These are phyloP conservation scores for Tiliqua scincoides DNA, from an alignment of 2,113 vertebrate genomes.

Conservation along the genomic window DNA sequence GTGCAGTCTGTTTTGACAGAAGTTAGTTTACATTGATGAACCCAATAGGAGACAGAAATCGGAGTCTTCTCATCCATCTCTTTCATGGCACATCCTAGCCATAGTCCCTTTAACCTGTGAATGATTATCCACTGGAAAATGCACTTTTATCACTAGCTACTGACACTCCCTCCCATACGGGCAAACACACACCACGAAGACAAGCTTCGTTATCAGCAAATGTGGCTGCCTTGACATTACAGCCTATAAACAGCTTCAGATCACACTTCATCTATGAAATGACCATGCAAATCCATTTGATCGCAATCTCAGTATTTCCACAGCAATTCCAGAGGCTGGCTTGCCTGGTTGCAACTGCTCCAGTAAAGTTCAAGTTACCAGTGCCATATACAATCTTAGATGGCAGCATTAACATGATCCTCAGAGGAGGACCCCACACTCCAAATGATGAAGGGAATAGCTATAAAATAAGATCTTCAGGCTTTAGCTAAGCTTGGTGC, in stretches of 20 bases:
- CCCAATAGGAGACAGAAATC: neutral
- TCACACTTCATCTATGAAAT: neutral
- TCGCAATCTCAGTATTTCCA: neutral
- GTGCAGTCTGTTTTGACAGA: neutral
- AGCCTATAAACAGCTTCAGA: neutral
- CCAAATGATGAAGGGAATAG: neutral
- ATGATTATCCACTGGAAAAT: neutral
- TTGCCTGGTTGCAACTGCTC: neutral
- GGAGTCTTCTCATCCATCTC: neutral
- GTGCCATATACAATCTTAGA: neutral
- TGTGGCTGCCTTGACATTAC: neutral
- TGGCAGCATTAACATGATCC: neutral
- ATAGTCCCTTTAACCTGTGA: neutral
- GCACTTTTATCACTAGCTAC: neutral
- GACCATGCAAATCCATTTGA: neutral
- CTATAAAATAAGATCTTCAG: neutral
- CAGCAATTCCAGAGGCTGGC: neutral
- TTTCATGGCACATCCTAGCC: neutral
- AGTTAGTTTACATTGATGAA: neutral
- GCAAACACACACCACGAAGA: neutral
- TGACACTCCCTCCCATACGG: no score
- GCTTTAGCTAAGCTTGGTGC: neutral
- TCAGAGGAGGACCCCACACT: no score
- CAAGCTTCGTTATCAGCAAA: no score
- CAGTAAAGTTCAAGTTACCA: neutral